Base-by-base conservation (phyloP, 1,140 invertebrate genomes). In the Macrotrachela quadricornifera region DNA sequence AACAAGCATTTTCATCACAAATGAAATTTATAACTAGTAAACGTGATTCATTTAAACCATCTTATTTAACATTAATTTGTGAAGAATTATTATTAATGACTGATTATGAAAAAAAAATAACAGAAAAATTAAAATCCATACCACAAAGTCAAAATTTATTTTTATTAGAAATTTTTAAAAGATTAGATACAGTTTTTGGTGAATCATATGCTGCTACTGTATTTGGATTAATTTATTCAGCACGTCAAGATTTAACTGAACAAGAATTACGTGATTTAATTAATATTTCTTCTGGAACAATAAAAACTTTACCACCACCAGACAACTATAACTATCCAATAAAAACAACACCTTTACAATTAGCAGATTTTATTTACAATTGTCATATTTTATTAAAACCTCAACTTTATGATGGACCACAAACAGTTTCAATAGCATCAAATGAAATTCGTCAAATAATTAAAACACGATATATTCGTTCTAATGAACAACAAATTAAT, bases 1-100 rank as follows among this genome's bases (percentile, higher is more conserved):
- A 71, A 56, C 63, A 64, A n/a, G 58, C 64, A 15, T 72, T 72
- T 54, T 70, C 70, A 47, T 71, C 71, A 51, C 70, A 72, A 66
- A 60, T 70, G 62, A 68, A 69, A 56, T 44, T 66, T 44, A 51
- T 71, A 16, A 59, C 65, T 21, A 63, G 62, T 10, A 72, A 72
- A 59, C 66, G 61, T 53, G 71, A 71, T 49, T 64, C 68, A 6
- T 59, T 56, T 47, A 62, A 61, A 46, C 69, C 70, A 2, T 58
- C 71, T 12, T 73, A 64, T 56, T 58, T 73, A 38, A 62, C 60
- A 49, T 51, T 71, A 18, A 68, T 64, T 43, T 73, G 71, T 64
- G 67, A 73, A 56, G 67, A 70, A 54, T 60, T 73, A 9, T 53
- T 69, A 54, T 62, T 64, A 14, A 68, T 64, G 63, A 68, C 67